Conservation (phyloP, 2,797 vertebrate species). For the Anableps anableps region DNA sequence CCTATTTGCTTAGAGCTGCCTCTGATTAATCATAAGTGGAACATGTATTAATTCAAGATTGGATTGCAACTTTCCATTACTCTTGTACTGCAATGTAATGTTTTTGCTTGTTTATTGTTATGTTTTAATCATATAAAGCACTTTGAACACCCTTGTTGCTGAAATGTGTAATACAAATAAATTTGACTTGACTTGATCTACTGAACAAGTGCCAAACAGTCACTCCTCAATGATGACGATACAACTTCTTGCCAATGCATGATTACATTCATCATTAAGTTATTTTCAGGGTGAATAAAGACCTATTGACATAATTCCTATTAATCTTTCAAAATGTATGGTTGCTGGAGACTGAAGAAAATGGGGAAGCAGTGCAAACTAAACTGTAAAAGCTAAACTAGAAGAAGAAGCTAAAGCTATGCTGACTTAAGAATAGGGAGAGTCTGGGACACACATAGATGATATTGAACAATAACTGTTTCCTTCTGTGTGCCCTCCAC, state of each 20-base stretch:
- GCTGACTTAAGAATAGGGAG: not conserved
- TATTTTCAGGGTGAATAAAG: not conserved
- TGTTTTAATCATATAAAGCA: no score
- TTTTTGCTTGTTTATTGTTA: no score
- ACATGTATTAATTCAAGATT: no score
- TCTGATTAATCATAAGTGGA: no score
- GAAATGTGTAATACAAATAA: no score
- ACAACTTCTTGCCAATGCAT: not conserved
- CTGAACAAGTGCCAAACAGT: not conserved
- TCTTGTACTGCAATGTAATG: no score
- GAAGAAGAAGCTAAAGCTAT: not conserved
- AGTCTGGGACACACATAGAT: not conserved
- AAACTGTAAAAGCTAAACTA: not conserved
- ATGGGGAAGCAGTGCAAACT: not conserved
- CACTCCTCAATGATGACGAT: not conserved
- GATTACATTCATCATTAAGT: no score
- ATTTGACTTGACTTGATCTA: not conserved
- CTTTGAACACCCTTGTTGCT: no score
- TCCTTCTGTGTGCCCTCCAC: not conserved
- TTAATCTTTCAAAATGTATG: no score
- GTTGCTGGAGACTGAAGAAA: not conserved
- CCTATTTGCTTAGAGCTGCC: no score
- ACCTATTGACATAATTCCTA: not conserved
- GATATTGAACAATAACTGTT: not conserved
- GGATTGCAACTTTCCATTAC: no score